These are phyloP conservation scores for Prosopocoilus inquinatus DNA, from an alignment of 2,888 invertebrate genomes.

Conservation along the genomic window DNA sequence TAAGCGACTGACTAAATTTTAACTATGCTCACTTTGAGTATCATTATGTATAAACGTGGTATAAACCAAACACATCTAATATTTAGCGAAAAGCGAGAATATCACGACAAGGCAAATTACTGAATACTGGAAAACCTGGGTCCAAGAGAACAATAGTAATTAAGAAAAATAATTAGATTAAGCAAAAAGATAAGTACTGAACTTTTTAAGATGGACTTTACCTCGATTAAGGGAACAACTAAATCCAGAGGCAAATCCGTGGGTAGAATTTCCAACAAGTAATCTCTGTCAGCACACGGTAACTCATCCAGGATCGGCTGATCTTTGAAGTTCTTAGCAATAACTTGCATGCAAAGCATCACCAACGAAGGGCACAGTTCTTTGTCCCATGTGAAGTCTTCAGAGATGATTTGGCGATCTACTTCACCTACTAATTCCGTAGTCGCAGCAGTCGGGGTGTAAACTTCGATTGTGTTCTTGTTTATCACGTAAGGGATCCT, in stretches of 20 bases:
- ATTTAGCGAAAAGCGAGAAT: too few relatives aligned
- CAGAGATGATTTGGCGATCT: constrained; percentile 51
- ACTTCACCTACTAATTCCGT: constrained; percentile 45
- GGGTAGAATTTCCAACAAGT: constrained; percentile 61
- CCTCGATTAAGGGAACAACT: constrained; percentile 57
- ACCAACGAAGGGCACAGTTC: constrained; percentile 53
- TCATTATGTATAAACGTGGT: too few relatives aligned
- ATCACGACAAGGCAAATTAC: too few relatives aligned
- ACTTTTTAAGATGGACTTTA: too few relatives aligned
- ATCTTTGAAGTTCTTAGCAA: constrained; percentile 54
- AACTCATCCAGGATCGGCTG: constrained; percentile 57
- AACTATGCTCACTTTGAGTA: too few relatives aligned
- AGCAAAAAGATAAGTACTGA: too few relatives aligned
- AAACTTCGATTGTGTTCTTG: constrained; percentile 50
- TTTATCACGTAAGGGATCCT: constrained; percentile 49
- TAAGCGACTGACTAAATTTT: too few relatives aligned
- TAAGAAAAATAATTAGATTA: too few relatives aligned
- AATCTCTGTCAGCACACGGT: constrained; percentile 58
- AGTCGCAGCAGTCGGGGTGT: constrained; percentile 46
- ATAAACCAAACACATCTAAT: too few relatives aligned
- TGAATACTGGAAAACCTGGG: too few relatives aligned
- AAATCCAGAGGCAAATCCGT: constrained; percentile 58
- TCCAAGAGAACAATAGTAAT: too few relatives aligned
- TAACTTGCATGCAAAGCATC: constrained; percentile 52
- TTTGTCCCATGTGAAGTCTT: constrained; percentile 56